These are phyloP conservation scores for Ammodytes marinus DNA, from an alignment of 2,113 vertebrate species.

Conservation along the genomic window DNA sequence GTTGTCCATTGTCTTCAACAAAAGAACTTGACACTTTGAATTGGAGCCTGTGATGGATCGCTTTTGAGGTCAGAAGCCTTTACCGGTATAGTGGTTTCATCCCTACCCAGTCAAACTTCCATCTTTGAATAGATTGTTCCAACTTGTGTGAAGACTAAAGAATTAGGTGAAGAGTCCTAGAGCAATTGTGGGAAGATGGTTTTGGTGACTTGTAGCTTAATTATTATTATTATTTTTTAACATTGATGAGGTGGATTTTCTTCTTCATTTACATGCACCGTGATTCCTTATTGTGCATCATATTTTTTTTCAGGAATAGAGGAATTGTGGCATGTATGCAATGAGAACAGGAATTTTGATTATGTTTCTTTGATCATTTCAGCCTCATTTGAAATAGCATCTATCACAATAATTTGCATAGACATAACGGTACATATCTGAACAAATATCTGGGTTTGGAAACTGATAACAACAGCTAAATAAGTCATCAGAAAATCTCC, in stretches of 20 bases:
- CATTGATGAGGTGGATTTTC: constrained; percentile 13
- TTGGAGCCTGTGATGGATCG: constrained; percentile 82
- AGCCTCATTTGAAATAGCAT: neutral
- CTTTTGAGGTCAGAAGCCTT: constrained; percentile 83
- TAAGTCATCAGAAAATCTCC: neutral
- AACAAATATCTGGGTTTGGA: neutral
- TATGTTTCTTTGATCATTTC: neutral
- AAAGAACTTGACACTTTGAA: constrained; percentile 82
- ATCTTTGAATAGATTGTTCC: constrained; percentile 67
- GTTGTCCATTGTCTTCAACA: constrained; percentile 77
- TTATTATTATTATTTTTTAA: neutral
- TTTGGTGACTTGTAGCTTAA: constrained; percentile 39
- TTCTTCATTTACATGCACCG: constrained; percentile 29
- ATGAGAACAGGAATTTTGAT: neutral
- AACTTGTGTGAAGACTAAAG: constrained; percentile 65
- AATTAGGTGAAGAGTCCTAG: constrained; percentile 52
- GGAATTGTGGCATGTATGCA: neutral
- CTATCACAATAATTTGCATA: neutral
- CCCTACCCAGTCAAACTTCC: constrained; percentile 65
- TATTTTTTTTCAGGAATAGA: constrained; percentile 18
- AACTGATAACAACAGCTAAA: constrained; percentile 20
- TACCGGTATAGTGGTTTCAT: constrained; percentile 80
- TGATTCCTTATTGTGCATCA: constrained; percentile 26
- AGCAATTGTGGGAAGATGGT: constrained; percentile 65
- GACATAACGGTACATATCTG: neutral